Conservation (phyloP, 2,113 vertebrate genomes). For the Bufo bufo region DNA sequence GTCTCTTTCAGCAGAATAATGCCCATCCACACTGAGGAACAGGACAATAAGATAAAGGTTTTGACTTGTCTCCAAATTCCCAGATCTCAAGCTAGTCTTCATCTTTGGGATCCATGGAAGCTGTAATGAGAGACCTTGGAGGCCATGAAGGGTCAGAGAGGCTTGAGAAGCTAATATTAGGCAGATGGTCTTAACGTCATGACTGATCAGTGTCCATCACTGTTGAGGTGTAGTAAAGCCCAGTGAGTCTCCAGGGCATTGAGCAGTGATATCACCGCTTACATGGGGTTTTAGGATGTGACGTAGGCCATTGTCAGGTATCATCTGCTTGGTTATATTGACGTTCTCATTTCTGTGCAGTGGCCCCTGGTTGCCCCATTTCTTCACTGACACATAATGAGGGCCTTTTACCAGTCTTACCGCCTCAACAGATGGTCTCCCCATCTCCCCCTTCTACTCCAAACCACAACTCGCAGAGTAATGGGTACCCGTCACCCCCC, state of each 20-base stretch:
- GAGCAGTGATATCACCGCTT: neutral
- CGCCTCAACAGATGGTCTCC: constrained; percentile 55
- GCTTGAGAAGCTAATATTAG: too few species aligned
- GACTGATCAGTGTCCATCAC: too few species aligned
- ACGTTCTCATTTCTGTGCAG: constrained; percentile 40
- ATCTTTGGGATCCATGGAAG: too few species aligned
- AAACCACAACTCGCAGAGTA: constrained; percentile 65
- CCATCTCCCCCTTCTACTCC: constrained; percentile 63
- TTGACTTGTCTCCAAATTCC: too few species aligned
- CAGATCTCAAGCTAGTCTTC: too few species aligned
- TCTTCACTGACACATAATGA: constrained; percentile 68
- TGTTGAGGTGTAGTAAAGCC: neutral
- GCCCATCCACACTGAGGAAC: too few species aligned
- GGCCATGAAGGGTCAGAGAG: too few species aligned
- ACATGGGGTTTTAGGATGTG: neutral
- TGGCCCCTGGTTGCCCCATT: constrained; percentile 66
- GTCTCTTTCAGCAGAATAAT: too few species aligned
- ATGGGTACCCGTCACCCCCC: constrained; percentile 63
- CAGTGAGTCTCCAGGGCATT: neutral
- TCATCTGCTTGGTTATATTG: neutral
- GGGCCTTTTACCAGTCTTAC: constrained; percentile 67
- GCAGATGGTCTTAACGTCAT: too few species aligned
- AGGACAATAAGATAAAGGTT: too few species aligned
- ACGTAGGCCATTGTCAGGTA: neutral
- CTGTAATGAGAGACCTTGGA: too few species aligned